Conservation (phyloP, 2,888 invertebrate species). For the Amorpha juglandis region DNA sequence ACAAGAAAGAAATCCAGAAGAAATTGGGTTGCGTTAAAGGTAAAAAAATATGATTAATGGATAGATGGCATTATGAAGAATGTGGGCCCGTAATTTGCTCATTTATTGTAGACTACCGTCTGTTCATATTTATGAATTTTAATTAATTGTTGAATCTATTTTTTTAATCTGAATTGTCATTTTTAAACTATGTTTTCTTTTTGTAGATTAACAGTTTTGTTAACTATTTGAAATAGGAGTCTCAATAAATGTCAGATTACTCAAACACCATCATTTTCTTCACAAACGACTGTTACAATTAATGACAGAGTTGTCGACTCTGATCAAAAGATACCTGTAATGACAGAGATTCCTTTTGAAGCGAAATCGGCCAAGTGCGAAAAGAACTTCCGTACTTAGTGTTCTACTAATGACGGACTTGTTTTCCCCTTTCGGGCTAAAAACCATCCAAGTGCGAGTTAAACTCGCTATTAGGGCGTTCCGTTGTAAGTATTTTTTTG, state of each 20-base stretch:
- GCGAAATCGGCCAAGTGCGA: not conserved
- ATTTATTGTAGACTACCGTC: too few species aligned
- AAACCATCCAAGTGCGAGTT: not conserved
- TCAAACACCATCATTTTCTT: not conserved
- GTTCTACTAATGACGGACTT: not conserved
- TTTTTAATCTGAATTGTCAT: too few species aligned
- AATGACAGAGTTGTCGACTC: not conserved
- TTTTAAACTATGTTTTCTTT: too few species aligned
- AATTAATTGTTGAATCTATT: too few species aligned
- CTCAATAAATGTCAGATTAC: not conserved
- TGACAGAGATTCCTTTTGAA: not conserved
- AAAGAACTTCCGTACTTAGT: slow-evolving; percentile 1
- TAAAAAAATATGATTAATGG: slow-evolving; percentile 12
- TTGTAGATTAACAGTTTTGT: too few species aligned
- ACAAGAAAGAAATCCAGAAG: not conserved
- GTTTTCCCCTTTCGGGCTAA: not conserved
- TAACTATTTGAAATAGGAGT: not conserved
- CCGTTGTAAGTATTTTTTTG: too few species aligned
- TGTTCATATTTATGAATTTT: too few species aligned
- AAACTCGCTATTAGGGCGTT: too few species aligned
- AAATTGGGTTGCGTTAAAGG: not conserved
- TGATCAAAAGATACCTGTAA: slow-evolving; percentile 6
- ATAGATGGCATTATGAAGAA: not conserved
- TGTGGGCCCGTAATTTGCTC: too few species aligned
- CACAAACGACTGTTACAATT: not conserved